A percentile compares a stretch with the other conserved stretches of the same genome.
These are phyloP conservation scores for Litoditis marina DNA, from an alignment of 2,888 invertebrate species.

Conservation along the genomic window DNA sequence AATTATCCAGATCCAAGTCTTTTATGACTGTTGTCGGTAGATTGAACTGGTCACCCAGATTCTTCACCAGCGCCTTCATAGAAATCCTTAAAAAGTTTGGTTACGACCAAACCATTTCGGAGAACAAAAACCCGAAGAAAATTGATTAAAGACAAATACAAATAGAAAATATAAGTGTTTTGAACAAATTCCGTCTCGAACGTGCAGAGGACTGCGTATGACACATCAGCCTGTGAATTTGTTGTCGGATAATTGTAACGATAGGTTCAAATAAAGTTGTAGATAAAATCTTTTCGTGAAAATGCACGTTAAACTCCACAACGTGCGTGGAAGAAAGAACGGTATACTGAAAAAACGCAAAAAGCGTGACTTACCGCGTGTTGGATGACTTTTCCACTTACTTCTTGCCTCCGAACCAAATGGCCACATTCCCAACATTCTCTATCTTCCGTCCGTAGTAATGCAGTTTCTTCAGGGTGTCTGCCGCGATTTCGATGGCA, in stretches of 20 bases:
- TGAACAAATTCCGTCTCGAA: too few relatives aligned
- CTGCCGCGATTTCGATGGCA: constrained; percentile 60
- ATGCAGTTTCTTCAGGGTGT: constrained; percentile 55
- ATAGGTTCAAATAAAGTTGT: too few relatives aligned
- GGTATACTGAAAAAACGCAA: too few relatives aligned
- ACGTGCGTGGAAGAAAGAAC: background rate
- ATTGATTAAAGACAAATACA: background rate
- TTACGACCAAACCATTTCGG: background rate
- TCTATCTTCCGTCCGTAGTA: constrained; percentile 60
- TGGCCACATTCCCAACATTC: constrained; percentile 56
- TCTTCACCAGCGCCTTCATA: constrained; percentile 57
- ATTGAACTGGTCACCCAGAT: constrained; percentile 59
- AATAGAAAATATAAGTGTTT: too few relatives aligned
- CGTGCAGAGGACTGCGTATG: too few relatives aligned
- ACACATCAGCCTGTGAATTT: too few relatives aligned
- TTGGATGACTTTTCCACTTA: too few relatives aligned
- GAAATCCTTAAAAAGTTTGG: constrained; percentile 42
- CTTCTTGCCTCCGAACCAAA: constrained; percentile 60
- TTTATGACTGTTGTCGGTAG: constrained; percentile 50
- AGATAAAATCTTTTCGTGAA: too few relatives aligned
- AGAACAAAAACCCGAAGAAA: background rate
- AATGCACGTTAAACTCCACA: background rate
- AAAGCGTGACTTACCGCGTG: too few relatives aligned
- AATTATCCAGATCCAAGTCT: constrained; percentile 54
- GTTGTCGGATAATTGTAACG: too few relatives aligned